phyloP scores from a whole-genome alignment of 2,888 invertebrate species.

The Chorisops tibialis region DNA sequence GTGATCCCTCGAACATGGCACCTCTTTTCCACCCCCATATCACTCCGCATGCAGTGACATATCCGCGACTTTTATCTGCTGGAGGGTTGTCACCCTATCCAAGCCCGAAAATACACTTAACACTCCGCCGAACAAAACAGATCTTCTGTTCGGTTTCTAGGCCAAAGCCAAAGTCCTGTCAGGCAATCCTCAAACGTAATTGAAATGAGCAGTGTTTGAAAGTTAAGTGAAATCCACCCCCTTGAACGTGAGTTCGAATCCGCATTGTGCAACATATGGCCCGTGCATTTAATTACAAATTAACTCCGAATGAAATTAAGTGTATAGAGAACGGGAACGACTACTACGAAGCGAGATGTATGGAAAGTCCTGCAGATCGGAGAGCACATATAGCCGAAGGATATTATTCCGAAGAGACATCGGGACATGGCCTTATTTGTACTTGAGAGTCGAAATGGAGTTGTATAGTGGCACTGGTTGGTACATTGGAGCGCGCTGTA shows the following conservation, averaged over 20 bases:
- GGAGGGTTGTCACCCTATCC: slow-evolving; percentile 14
- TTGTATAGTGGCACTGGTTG: slow-evolving; percentile 4
- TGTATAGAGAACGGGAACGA: neutral
- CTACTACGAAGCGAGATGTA: no score
- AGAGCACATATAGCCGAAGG: neutral
- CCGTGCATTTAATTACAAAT: slow-evolving; percentile 26
- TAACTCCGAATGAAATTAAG: slow-evolving; percentile 20
- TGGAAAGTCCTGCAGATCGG: no score
- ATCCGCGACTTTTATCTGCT: slow-evolving; percentile 15
- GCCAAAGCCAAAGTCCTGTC: slow-evolving; percentile 19
- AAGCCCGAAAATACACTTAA: slow-evolving; percentile 6
- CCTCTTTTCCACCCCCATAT: no score
- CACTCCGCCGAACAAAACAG: neutral
- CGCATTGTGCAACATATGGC: slow-evolving; percentile 25
- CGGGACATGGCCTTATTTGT: slow-evolving; percentile 15
- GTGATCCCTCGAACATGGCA: neutral
- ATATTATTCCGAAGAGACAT: slow-evolving; percentile 4
- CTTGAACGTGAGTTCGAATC: neutral
- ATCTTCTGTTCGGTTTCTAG: slow-evolving; percentile 2
- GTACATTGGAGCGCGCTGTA: neutral
- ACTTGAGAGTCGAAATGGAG: slow-evolving; percentile 1
- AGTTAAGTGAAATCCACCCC: slow-evolving; percentile 12
- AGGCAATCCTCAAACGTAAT: slow-evolving; percentile 21
- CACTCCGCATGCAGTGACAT: slow-evolving; percentile 1
- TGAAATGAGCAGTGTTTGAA: slow-evolving; percentile 22